Conservation (phyloP, 2,888 invertebrate species). For the Pammene aurita region DNA sequence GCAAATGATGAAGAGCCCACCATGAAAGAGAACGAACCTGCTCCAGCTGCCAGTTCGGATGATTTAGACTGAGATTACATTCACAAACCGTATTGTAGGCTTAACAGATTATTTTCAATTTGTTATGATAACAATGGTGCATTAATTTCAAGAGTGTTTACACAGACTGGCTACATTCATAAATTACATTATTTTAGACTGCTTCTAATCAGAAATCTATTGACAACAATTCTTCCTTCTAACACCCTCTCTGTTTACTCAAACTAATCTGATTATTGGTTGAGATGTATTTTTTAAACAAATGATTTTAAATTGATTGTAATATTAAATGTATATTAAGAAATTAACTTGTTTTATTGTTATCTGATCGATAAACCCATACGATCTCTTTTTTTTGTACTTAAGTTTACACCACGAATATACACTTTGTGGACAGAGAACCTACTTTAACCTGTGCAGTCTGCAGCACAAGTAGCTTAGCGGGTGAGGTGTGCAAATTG, state of each 20-base stretch:
- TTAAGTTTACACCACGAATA: too few species aligned
- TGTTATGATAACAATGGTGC: background rate
- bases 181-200: too few species aligned
- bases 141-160: constrained; percentile 8
- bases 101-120: constrained; percentile 3
- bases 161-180: background rate
- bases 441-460: too few species aligned
- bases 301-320: constrained; percentile 37
- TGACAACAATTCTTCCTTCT: constrained; percentile 4
- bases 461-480: too few species aligned
- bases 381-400: background rate
- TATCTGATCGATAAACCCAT: too few species aligned
- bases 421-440: too few species aligned
- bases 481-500: too few species aligned
- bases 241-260: constrained; percentile 1
- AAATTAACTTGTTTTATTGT: background rate
- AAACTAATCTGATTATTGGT: constrained; percentile 20
- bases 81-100: constrained; percentile 21
- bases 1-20: constrained; percentile 81
- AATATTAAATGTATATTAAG: constrained; percentile 18
- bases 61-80: constrained; percentile 67
- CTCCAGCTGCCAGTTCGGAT: constrained; percentile 54
- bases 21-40: constrained; percentile 62
- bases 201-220: too few species aligned
- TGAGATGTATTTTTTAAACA: constrained; percentile 26